Evolutionary conservation across 2,888 invertebrate genomes (phyloP).

Genomic region (Axea sp.): DNA sequence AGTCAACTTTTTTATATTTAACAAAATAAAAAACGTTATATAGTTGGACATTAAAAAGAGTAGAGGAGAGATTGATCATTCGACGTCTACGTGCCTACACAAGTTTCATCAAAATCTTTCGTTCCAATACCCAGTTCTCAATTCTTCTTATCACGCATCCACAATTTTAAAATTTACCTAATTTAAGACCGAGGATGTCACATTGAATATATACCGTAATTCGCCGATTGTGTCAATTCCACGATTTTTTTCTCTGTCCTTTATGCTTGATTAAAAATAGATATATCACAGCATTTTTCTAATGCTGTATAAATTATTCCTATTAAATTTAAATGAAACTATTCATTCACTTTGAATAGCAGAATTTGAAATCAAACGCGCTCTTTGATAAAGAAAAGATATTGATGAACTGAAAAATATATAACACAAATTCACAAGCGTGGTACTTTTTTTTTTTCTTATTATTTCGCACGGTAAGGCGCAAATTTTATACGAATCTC

Average conservation of each 20-base stretch:
- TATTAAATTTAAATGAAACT: slow-evolving; percentile 11
- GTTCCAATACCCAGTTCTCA: slow-evolving; percentile 15
- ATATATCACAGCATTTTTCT: background rate
- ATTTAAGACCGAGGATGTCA: slow-evolving; percentile 12
- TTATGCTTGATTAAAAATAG: slow-evolving; percentile 4
- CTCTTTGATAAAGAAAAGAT: slow-evolving; percentile 1
- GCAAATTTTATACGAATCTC: too few species aligned
- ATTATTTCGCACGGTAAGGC: too few species aligned
- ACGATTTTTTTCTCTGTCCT: background rate
- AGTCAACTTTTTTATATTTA: too few species aligned
- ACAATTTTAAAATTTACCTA: slow-evolving; percentile 31
- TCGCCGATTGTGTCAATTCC: slow-evolving; percentile 7
- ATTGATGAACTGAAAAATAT: too few species aligned
- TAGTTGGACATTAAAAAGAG: too few species aligned
- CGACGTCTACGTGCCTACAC: slow-evolving; percentile 21
- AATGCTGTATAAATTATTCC: slow-evolving; percentile 6
- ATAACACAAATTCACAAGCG: too few species aligned
- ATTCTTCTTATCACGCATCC: slow-evolving; percentile 26
- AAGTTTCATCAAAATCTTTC: slow-evolving; percentile 36
- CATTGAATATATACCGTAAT: slow-evolving; percentile 4
- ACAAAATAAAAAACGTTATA: too few species aligned
- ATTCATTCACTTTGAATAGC: slow-evolving; percentile 9
- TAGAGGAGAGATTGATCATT: slow-evolving; percentile 34
- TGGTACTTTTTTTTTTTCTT: too few species aligned
- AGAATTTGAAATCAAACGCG: slow-evolving; percentile 5